Conservation (phyloP, 2,113 vertebrate genomes). For the Furnarius figulus region DNA sequence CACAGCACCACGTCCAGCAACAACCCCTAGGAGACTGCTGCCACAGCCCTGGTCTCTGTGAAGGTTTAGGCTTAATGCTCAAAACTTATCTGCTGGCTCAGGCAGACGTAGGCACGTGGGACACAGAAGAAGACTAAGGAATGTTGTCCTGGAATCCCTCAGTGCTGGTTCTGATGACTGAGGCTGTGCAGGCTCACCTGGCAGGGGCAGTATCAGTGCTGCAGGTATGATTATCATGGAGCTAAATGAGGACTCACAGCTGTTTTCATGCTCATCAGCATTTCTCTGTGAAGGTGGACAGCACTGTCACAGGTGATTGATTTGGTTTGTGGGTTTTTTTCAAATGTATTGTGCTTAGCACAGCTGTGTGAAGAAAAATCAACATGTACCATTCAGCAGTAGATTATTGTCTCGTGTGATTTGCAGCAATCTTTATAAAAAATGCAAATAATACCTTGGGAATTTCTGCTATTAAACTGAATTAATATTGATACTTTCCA, state of each 20-base stretch:
- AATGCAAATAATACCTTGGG: not conserved
- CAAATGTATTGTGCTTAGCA: not conserved
- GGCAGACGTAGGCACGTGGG: fast-evolving
- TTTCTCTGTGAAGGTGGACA: not conserved
- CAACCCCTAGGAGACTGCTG: not conserved
- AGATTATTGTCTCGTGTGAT: not conserved
- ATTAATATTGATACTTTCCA: not conserved
- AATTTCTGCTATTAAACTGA: not conserved
- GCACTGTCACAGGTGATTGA: not conserved
- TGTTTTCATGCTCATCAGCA: not conserved
- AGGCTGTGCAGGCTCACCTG: not conserved
- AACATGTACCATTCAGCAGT: not conserved
- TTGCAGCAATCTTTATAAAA: not conserved
- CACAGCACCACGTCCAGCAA: too few species aligned
- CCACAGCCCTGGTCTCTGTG: not conserved
- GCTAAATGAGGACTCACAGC: not conserved
- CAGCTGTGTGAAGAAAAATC: not conserved
- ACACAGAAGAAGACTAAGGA: not conserved
- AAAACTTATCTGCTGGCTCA: not conserved
- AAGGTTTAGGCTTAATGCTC: not conserved
- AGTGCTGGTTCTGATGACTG: not conserved
- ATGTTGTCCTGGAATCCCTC: not conserved
- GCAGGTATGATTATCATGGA: not conserved
- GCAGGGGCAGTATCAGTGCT: not conserved
- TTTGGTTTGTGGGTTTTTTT: not conserved